Evolutionary conservation across 2,797 vertebrate species (phyloP), one percentile per base, ranked within the genome.

Genomic region (Platalea minor): DNA sequence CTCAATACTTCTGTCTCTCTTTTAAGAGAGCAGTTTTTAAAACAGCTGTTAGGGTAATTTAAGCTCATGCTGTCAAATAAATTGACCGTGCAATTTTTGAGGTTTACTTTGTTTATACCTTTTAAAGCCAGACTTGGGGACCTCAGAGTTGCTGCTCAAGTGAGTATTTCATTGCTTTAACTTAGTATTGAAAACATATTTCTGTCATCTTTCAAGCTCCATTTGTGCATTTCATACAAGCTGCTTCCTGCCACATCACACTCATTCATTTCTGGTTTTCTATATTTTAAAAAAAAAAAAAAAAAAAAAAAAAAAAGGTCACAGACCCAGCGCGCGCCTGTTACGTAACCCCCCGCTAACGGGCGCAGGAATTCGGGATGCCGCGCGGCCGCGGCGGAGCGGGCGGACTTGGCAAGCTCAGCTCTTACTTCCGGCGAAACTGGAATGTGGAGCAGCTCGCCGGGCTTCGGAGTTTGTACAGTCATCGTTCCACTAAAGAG

Each of bases 61-160:
- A 93, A 93, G 26, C 56, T 91, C 70, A 83, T 45, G 63, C 46
- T 86, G 88, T 90, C 92, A 97, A 91, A 95, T 93, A 94, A 96
- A 90, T 94, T 89, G 88, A 95, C 83, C 77, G n/a, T 80, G 85
- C 85, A 93, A 68, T 92, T 96, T 88, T 90, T 93, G 64, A 75
- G 87, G 53, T 95, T 92, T 96, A 73, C 92, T 96, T 96, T 63
- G 93, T 89, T 97, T 92, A 64, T 88, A 96, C 60, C 94, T 96
- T 97, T 93, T 74, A 78, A 88, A 80, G 75, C 17, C 86, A 70
- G 67, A 73, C 51, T 85, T 33, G 2, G 80, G 72, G 69, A 77
- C 50, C 63, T 73, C 3, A 35, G 70, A 80, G 48, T 31, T 82
- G 83, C 61, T 68, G 54, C 46, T 93, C 67, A 87, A 88, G 63